Evolutionary conservation across 1,140 invertebrate species (phyloP).

Genomic region (Meteorus sp.): DNA sequence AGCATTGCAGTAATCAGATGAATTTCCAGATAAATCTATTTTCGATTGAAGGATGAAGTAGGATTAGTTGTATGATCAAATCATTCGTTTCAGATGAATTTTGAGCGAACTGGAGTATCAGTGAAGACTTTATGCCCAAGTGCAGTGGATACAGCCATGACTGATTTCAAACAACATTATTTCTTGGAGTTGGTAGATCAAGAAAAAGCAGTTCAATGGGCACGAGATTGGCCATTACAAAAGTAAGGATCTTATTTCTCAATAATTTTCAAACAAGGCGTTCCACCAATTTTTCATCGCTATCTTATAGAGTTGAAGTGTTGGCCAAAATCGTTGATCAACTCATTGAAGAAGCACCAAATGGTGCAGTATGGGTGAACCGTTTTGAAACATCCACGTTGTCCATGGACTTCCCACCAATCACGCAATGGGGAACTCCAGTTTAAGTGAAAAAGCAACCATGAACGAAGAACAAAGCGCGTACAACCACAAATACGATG

Average conservation of each 20-base stretch:
- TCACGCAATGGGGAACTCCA: background rate
- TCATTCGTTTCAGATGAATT: background rate
- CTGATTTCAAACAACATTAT: background rate
- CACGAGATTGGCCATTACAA: background rate
- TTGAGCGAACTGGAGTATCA: background rate
- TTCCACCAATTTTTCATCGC: background rate
- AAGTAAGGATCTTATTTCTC: background rate
- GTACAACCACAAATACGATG: background rate
- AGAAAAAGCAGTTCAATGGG: background rate
- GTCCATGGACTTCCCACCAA: background rate
- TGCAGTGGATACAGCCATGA: background rate
- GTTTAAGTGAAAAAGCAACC: background rate
- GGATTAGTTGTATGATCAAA: background rate
- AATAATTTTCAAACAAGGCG: background rate
- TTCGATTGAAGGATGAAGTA: background rate
- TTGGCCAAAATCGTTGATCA: background rate
- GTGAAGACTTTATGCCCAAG: constrained; percentile 2
- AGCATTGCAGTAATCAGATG: background rate
- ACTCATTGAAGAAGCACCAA: constrained; percentile 1
- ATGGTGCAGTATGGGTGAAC: background rate
- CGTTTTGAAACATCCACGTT: background rate
- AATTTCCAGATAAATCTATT: too few species aligned
- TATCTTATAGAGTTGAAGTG: background rate
- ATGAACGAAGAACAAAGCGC: background rate
- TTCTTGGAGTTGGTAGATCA: background rate